phyloP scores from a whole-genome alignment of 2,797 vertebrate species.

The Meda fulgida region DNA sequence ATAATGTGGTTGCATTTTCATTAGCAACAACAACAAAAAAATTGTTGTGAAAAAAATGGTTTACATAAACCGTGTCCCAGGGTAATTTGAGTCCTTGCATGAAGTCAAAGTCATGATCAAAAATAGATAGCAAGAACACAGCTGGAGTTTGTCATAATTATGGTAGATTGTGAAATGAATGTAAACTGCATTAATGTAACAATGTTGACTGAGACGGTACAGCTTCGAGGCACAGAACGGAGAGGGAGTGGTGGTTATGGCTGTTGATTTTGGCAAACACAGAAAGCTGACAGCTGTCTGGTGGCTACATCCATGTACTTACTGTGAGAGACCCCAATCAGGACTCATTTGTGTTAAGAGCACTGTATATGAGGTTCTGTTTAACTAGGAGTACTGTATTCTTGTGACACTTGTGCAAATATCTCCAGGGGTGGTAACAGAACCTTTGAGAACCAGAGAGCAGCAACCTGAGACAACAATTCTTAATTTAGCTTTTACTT shows the following conservation, averaged over 20 bases:
- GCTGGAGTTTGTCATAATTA: conserved; percentile 5
- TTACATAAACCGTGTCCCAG: not conserved
- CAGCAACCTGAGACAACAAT: conserved; percentile 7
- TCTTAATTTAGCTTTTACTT: conserved; percentile 17
- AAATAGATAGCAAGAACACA: not conserved
- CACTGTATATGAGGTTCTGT: conserved; percentile 34
- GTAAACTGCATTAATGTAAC: not conserved
- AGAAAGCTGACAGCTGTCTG: not conserved
- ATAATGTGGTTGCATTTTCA: not conserved
- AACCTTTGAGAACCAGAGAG: not conserved
- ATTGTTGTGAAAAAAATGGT: too few species aligned
- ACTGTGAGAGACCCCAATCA: not conserved
- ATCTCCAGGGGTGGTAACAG: not conserved
- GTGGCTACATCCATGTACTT: not conserved
- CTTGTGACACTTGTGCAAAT: not conserved
- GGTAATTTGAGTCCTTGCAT: not conserved
- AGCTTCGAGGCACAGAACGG: not conserved
- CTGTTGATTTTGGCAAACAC: conserved; percentile 20
- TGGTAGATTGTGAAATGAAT: not conserved
- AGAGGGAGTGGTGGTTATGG: conserved; percentile 32
- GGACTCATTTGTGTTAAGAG: not conserved
- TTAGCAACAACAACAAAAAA: not conserved
- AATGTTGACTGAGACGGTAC: not conserved
- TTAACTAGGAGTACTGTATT: conserved; percentile 27
- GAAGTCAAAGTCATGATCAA: not conserved